Evolutionary conservation across 2,888 invertebrate species (phyloP).

Genomic region (Uloborus plumipes): DNA sequence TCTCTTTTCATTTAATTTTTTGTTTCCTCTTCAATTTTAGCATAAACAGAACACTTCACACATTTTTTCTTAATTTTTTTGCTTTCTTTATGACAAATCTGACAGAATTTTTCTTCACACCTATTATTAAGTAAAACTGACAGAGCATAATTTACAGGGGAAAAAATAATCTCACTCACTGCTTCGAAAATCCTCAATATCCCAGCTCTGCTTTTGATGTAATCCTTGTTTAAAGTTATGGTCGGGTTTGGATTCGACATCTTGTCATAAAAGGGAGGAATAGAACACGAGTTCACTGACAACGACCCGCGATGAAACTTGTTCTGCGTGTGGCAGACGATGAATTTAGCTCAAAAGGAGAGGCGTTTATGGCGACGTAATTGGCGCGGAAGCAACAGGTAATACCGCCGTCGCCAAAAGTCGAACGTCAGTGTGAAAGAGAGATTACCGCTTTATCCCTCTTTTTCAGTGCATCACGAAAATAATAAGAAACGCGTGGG

Average conservation of each 20-base stretch:
- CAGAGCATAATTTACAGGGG: background rate
- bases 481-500: too few species aligned
- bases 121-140: too few species aligned
- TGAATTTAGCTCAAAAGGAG: background rate
- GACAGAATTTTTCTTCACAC: too few species aligned
- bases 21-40: too few species aligned
- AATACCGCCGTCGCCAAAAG: conserved; percentile 22
- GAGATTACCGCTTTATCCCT: too few species aligned
- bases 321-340: background rate
- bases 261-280: background rate
- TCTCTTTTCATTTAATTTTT: too few species aligned
- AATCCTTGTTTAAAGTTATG: conserved; percentile 43
- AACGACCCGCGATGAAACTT: background rate
- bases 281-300: too few species aligned
- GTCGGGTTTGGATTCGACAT: conserved; percentile 41
- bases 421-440: too few species aligned
- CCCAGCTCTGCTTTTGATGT: conserved; percentile 36
- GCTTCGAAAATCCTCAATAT: conserved; percentile 47
- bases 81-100: too few species aligned
- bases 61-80: too few species aligned
- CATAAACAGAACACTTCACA: too few species aligned
- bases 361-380: conserved; percentile 2
- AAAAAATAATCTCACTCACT: conserved; percentile 25
- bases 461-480: too few species aligned
- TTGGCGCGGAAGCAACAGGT: conserved; percentile 45